These are phyloP conservation scores for Bombus confusus DNA, from an alignment of 1,140 invertebrate species.

Conservation along the genomic window DNA sequence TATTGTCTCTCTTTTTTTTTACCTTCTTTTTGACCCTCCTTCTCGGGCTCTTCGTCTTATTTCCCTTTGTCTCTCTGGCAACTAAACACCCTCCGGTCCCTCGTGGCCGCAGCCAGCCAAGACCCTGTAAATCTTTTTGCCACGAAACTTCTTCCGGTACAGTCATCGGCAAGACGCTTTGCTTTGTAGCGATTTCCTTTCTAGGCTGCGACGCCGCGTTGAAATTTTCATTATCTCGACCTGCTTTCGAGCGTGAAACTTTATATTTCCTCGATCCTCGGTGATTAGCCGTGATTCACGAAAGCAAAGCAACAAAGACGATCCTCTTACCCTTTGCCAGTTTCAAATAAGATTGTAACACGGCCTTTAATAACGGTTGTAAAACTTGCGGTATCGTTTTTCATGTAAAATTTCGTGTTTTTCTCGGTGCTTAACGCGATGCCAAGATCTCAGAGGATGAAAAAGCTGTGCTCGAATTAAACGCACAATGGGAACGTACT, in stretches of 20 bases:
- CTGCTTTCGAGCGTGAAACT: not conserved
- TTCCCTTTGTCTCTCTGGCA: conserved; percentile 66
- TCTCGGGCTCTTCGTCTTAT: conserved; percentile 58
- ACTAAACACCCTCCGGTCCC: conserved; percentile 60
- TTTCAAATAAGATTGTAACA: not conserved
- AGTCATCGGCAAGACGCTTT: conserved; percentile 49
- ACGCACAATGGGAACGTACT: not conserved
- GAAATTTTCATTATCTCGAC: conserved; percentile 2
- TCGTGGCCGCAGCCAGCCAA: conserved; percentile 54
- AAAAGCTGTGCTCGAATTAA: not conserved
- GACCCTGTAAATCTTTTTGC: conserved; percentile 64
- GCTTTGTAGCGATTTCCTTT: not conserved
- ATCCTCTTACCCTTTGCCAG: not conserved
- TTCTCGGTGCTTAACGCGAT: not conserved
- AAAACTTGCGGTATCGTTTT: not conserved
- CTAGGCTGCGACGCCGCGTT: not conserved
- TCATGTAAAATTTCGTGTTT: not conserved
- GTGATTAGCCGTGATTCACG: not conserved
- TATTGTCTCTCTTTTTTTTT: conserved; percentile 32
- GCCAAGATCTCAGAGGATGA: not conserved
- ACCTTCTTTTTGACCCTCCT: conserved; percentile 47
- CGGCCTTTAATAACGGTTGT: not conserved
- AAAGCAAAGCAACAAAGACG: not conserved
- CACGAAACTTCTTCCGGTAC: conserved; percentile 65
- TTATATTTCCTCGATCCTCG: not conserved